Percentiles rank a stretch among this genome's conserved stretches.
Conservation (phyloP, 2,797 vertebrate genomes). For the Ptychobarbus kaznakovi region DNA sequence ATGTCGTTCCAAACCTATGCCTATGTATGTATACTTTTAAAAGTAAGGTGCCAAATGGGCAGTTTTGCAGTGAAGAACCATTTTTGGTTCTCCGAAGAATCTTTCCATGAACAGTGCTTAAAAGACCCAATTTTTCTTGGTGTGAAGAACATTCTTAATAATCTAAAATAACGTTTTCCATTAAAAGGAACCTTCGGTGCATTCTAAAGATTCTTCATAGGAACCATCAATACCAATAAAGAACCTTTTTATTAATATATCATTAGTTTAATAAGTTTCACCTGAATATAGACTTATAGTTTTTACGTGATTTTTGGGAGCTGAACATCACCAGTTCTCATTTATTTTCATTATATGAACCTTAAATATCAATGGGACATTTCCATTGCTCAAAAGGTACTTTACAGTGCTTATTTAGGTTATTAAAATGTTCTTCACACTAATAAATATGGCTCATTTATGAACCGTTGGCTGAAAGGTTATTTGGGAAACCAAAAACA, state of each 20-base stretch:
- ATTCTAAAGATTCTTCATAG: background rate
- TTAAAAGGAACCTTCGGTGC: background rate
- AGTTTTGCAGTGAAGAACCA: background rate
- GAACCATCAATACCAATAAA: background rate
- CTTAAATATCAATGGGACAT: background rate
- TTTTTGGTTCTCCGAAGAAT: background rate
- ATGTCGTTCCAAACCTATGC: slow-evolving; percentile 19
- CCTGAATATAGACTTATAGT: background rate
- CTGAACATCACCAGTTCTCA: background rate
- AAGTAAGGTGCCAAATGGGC: background rate
- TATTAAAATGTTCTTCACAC: background rate
- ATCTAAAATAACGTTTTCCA: background rate
- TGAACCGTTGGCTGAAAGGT: background rate
- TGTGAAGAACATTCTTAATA: background rate
- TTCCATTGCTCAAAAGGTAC: background rate
- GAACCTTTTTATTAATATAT: background rate
- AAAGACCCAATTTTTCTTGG: background rate
- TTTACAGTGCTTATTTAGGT: background rate
- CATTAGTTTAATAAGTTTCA: background rate
- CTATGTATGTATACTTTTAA: background rate
- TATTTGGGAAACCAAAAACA: background rate
- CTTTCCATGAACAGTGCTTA: background rate
- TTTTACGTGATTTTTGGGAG: background rate
- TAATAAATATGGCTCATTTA: background rate
- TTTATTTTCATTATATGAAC: background rate